Percentiles rank a stretch among this genome's conserved stretches.
Conservation (phyloP, 2,888 invertebrate genomes). For the Fragum whitleyi region DNA sequence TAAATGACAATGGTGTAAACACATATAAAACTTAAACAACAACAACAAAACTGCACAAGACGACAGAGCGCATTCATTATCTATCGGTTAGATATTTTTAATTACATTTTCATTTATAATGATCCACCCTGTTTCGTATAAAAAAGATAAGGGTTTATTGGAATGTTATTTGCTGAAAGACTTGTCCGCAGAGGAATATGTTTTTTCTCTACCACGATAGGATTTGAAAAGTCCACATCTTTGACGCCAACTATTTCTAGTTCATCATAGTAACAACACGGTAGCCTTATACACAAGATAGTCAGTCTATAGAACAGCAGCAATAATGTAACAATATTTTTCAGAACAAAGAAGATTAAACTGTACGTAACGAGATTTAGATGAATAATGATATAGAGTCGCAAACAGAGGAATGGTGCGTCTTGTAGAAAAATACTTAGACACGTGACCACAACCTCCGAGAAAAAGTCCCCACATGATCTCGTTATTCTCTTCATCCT, state of each 20-base stretch:
- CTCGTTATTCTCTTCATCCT: constrained; percentile 23
- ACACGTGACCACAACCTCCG: constrained; percentile 52
- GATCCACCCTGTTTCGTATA: constrained; percentile 11
- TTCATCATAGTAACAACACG: constrained; percentile 53
- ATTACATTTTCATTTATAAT: too few relatives aligned
- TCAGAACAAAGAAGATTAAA: constrained; percentile 80
- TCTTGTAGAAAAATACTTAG: constrained; percentile 69
- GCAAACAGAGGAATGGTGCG: constrained; percentile 72
- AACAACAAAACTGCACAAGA: too few relatives aligned
- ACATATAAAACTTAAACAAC: too few relatives aligned
- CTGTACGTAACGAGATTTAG: constrained; percentile 87
- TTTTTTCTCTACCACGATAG: constrained; percentile 9
- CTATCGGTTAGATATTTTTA: too few relatives aligned
- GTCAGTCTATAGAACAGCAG: constrained; percentile 69
- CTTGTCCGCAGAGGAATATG: constrained; percentile 8
- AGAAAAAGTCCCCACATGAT: constrained; percentile 53
- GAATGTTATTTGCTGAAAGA: constrained; percentile 2
- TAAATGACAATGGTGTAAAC: too few relatives aligned
- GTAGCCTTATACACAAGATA: constrained; percentile 62
- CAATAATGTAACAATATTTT: constrained; percentile 74
- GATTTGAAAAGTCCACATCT: constrained; percentile 33
- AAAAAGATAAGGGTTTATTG: constrained; percentile 21
- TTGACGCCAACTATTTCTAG: constrained; percentile 34
- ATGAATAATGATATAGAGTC: constrained; percentile 92
- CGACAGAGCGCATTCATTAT: too few relatives aligned